Evolutionary conservation across 2,888 invertebrate genomes (phyloP).

Genomic region (Acanthosepion lycidas): DNA sequence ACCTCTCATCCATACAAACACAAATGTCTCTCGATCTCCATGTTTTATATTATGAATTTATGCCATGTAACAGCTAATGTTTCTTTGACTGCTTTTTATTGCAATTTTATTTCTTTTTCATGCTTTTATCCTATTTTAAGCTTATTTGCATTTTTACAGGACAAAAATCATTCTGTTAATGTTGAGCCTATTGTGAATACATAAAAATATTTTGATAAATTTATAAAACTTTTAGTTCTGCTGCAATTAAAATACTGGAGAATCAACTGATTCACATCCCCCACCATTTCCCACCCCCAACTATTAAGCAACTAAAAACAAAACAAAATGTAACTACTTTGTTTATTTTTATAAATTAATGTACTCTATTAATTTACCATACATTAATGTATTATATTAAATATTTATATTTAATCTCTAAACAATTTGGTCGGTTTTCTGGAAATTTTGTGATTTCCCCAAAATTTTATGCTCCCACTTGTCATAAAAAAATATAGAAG

Average conservation of each 20-base stretch:
- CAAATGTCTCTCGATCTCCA: not conserved
- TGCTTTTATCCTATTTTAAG: not conserved
- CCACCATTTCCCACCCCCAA: no score
- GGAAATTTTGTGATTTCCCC: no score
- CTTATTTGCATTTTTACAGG: not conserved
- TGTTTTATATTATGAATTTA: not conserved
- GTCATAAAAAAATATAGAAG: no score
- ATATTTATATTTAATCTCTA: no score
- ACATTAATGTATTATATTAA: no score
- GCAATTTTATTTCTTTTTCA: not conserved
- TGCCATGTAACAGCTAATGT: not conserved
- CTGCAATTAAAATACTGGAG: not conserved
- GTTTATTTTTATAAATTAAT: no score
- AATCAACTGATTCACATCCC: not conserved
- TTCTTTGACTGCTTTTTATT: constrained; percentile 24
- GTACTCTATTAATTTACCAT: no score
- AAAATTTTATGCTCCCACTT: no score
- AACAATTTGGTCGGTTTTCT: no score
- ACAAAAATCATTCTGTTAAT: not conserved
- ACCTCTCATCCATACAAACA: not conserved
- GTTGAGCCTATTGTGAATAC: not conserved
- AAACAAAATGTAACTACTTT: no score
- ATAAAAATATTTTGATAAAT: no score
- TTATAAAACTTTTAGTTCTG: not conserved
- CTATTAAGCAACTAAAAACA: no score